Evolutionary conservation across 2,888 invertebrate genomes (phyloP).

Genomic region (Nephrotoma appendiculata): DNA sequence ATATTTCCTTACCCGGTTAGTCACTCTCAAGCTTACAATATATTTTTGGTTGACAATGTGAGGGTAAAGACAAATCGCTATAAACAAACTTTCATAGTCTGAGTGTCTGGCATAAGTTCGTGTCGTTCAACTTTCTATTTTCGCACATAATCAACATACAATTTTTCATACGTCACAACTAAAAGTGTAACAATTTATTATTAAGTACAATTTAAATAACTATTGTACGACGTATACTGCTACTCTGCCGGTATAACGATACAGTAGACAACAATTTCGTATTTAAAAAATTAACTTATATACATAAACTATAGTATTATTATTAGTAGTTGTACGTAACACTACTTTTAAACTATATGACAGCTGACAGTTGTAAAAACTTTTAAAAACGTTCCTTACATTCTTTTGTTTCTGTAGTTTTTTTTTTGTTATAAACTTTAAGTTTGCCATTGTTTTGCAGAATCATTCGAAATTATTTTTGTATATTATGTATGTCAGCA

Average conservation of each 20-base stretch:
- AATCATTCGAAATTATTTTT: background rate
- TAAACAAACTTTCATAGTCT: too few species aligned
- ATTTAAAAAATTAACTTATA: background rate
- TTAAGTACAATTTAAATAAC: too few species aligned
- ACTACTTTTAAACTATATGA: background rate
- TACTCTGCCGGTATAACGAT: too few species aligned
- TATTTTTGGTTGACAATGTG: too few species aligned
- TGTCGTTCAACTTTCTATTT: too few species aligned
- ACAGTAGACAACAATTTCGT: background rate
- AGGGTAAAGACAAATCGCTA: too few species aligned
- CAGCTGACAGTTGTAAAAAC: background rate
- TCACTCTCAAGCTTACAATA: too few species aligned
- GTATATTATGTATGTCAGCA: background rate
- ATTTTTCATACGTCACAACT: too few species aligned
- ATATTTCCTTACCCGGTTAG: too few species aligned
- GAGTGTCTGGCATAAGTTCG: too few species aligned
- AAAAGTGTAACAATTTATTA: background rate
- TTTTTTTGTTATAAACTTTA: background rate
- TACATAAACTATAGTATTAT: background rate
- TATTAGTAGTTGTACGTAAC: background rate
- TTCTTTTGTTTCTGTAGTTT: background rate
- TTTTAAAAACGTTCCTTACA: background rate
- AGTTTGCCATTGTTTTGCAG: background rate
- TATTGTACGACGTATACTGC: too few species aligned
- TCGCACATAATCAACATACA: too few species aligned